Evolutionary conservation across 1,140 invertebrate genomes (phyloP).

Genomic region (Diorhabda elongata): DNA sequence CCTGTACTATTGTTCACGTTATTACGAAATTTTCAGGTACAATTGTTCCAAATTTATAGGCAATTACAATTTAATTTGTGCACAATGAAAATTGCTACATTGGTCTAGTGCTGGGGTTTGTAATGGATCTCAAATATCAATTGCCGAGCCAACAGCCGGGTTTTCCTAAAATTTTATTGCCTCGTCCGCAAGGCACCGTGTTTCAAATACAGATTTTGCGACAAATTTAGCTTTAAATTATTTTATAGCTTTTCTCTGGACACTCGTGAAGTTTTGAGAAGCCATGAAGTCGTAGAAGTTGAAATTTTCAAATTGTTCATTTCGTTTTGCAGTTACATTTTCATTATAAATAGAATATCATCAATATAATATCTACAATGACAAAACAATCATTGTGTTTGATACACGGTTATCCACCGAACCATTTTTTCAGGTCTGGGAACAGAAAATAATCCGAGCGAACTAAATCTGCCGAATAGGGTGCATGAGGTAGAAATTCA

Average conservation of each 20-base stretch:
- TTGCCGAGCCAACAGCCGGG: slow-evolving; percentile 11
- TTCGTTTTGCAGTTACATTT: too few species aligned
- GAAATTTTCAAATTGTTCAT: neutral
- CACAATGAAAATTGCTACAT: slow-evolving; percentile 27
- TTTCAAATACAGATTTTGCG: slow-evolving; percentile 8
- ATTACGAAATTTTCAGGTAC: slow-evolving; percentile 30
- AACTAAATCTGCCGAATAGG: too few species aligned
- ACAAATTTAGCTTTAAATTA: slow-evolving; percentile 2
- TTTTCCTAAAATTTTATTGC: slow-evolving; percentile 11
- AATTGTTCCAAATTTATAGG: slow-evolving; percentile 30
- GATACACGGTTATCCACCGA: too few species aligned
- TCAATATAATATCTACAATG: too few species aligned
- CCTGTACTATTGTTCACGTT: slow-evolving; percentile 24
- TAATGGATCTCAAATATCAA: slow-evolving; percentile 21
- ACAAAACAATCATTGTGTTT: too few species aligned
- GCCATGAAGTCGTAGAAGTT: neutral
- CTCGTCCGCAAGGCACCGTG: slow-evolving; percentile 4
- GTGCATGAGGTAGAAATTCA: too few species aligned
- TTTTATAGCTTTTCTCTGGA: neutral
- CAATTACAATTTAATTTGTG: slow-evolving; percentile 32
- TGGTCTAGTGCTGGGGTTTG: slow-evolving; percentile 6
- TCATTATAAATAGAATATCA: too few species aligned
- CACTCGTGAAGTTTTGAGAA: slow-evolving; percentile 1
- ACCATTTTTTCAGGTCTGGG: too few species aligned
- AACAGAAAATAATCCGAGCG: too few species aligned